Base-by-base conservation (phyloP, 2,888 invertebrate species). In the Coenonympha arcania region DNA sequence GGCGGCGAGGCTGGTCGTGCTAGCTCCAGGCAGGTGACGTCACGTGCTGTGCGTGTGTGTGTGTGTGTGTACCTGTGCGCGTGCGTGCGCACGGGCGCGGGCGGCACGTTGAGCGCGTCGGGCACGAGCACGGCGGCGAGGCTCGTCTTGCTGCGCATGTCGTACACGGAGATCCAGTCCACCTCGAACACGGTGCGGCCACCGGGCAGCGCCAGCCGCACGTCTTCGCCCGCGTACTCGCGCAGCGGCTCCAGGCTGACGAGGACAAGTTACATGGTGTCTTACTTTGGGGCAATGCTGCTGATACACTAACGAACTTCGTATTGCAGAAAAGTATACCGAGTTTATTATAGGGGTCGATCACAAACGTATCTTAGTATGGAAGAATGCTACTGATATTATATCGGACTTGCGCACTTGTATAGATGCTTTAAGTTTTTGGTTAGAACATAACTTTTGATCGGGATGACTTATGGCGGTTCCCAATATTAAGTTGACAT, bases 151-250 rank as follows among this genome's bases (percentile, higher is more conserved):
- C 87, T 87, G 39, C 88, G 88, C 36, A 90, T 76, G 80, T 95
- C 94, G 70, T 89, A 96, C 57, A 96, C 81, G 68, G 93, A 91
- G 44, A 96, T 80, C 96, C 96, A 96, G 70, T 93, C 91, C 37
- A 95, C 89, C 61, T 92, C 90, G 72, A 93, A 93, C 58, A 95
- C 91, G 0, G 94, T 92, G 67, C 91, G 86, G 47, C 93, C 94
- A 19, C 96, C 96, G 3, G 95, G 94, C 58, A 96, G 77, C 69
- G 90, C 88, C 56, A 96, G 79, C 0, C 81, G 88, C 54, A 96
- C 90, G 46, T 93, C 92, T 69, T 93, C 92, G 58, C 90, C 90
- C 11, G 83, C 73, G 75, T 96, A 96, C 28, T 80, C 78, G 22
- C 93, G 87, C 39, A 96, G 79, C 2, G 94, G 90, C 78, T 95